Evolutionary conservation across 2,888 invertebrate species (phyloP).

Genomic region (Phania funesta): DNA sequence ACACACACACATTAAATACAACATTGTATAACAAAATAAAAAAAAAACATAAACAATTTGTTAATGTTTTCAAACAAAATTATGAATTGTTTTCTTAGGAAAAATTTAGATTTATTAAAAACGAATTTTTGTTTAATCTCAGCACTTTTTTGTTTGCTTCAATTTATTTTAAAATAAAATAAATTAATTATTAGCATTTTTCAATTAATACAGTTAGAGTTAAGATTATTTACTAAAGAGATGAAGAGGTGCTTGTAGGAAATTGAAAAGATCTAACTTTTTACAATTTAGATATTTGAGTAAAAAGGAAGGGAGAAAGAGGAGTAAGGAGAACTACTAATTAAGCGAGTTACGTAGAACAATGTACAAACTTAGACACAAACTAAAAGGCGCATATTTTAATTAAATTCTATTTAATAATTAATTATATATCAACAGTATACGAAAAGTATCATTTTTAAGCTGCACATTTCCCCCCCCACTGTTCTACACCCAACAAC

Average conservation of each 20-base stretch:
- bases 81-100: constrained; percentile 12
- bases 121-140: constrained; percentile 63
- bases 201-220: constrained; percentile 41
- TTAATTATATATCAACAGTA: constrained; percentile 65
- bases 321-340: constrained; percentile 38
- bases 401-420: constrained; percentile 60
- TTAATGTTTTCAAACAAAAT: constrained; percentile 27
- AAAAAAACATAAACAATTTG: constrained; percentile 37
- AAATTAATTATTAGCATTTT: constrained; percentile 35
- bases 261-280: background rate
- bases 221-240: constrained; percentile 39
- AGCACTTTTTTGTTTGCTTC: constrained; percentile 38
- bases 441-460: constrained; percentile 63
- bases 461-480: constrained; percentile 1
- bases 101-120: constrained; percentile 69
- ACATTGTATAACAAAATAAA: constrained; percentile 47
- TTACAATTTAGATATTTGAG: constrained; percentile 11
- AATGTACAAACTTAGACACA: constrained; percentile 64
- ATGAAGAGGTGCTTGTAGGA: background rate
- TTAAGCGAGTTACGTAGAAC: constrained; percentile 53
- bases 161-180: constrained; percentile 38
- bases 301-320: constrained; percentile 1
- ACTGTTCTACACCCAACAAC: background rate
- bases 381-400: constrained; percentile 56
- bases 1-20: background rate